A percentile compares a stretch with the other conserved stretches of the same genome.
These are phyloP conservation scores for Triops cancriformis DNA, from an alignment of 1,140 invertebrate species.

Conservation along the genomic window DNA sequence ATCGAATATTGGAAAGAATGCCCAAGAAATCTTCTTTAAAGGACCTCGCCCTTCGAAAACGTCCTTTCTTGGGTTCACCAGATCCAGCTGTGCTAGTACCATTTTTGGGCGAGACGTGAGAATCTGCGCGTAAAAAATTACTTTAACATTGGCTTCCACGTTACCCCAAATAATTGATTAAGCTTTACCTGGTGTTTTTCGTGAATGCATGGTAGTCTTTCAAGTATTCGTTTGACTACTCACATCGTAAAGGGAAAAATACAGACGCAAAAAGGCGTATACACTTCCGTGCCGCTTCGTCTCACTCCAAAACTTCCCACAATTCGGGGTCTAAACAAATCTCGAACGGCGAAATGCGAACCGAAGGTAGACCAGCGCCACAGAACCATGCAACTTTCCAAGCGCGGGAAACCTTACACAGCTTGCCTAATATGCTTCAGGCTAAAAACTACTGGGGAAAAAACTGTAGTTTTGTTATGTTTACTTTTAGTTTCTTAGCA, in stretches of 20 bases:
- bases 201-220: background rate
- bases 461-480: background rate
- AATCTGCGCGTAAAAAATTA: background rate
- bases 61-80: conserved; percentile 31
- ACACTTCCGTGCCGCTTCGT: background rate
- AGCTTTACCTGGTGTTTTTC: background rate
- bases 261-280: background rate
- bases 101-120: background rate
- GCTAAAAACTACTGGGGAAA: background rate
- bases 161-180: background rate
- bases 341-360: background rate
- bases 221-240: background rate
- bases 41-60: conserved; percentile 71
- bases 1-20: conserved; percentile 75
- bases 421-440: background rate
- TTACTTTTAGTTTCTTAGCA: background rate
- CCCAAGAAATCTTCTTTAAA: conserved; percentile 86
- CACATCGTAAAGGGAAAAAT: background rate
- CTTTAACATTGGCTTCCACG: background rate
- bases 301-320: background rate
- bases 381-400: background rate
- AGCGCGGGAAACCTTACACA: background rate
- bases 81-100: background rate
- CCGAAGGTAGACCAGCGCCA: too few relatives aligned
- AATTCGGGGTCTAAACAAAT: background rate